Conservation (phyloP, 30 jellyfish, hydroid and myxozoan species). For the Clytia hemisphaerica region DNA sequence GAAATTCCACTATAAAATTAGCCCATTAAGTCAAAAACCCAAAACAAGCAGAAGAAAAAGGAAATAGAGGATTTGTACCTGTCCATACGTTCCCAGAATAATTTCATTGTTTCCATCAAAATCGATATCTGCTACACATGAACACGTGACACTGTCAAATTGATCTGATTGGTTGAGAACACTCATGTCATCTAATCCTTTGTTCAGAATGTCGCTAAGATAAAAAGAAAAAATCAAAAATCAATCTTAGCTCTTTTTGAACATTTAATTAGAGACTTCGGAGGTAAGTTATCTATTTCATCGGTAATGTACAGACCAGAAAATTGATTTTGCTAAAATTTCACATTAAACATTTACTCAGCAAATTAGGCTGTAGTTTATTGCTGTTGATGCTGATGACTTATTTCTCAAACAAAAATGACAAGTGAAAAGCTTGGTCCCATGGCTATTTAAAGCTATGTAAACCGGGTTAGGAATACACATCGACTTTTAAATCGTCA, state of each 20-base stretch:
- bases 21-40: neutral
- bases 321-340: too few relatives aligned
- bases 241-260: neutral
- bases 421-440: too few relatives aligned
- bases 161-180: slow-evolving; percentile 79
- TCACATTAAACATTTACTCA: too few relatives aligned
- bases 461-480: too few relatives aligned
- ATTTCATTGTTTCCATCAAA: slow-evolving; percentile 80
- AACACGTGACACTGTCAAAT: slow-evolving; percentile 88
- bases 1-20: too few relatives aligned
- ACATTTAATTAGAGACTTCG: neutral
- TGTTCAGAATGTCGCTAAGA: slow-evolving; percentile 38
- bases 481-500: too few relatives aligned
- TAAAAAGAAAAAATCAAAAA: neutral
- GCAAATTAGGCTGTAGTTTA: too few relatives aligned
- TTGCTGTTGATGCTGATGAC: too few relatives aligned
- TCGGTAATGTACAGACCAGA: too few relatives aligned
- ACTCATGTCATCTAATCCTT: slow-evolving; percentile 76
- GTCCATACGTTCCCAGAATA: slow-evolving; percentile 93
- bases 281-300: too few relatives aligned
- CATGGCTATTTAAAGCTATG: too few relatives aligned
- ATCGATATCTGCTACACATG: slow-evolving; percentile 78
- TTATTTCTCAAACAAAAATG: too few relatives aligned
- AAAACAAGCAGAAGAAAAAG: neutral
- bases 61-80: slow-evolving; percentile 43